Percentiles rank a stretch among this genome's conserved stretches.
Conservation (phyloP, 2,113 vertebrate species). For the Oryzias celebensis region DNA sequence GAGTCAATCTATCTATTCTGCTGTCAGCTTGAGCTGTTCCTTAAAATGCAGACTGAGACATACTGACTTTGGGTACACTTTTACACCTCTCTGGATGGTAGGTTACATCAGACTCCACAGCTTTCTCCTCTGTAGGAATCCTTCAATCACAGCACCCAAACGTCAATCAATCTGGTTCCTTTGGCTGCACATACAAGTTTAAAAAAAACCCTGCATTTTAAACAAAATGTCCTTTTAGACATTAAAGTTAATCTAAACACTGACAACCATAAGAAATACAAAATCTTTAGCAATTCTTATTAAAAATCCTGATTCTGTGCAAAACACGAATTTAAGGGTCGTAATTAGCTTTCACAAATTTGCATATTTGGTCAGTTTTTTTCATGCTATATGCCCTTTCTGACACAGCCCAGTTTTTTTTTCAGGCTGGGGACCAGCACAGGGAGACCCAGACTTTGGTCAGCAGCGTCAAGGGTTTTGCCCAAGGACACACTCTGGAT, state of each 20-base stretch:
- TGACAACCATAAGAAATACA: neutral
- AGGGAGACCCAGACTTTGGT: no score
- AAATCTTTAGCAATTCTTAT: no score
- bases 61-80: constrained; percentile 21
- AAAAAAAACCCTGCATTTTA: constrained; percentile 3
- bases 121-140: constrained; percentile 26
- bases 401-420: no score
- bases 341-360: no score
- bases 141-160: constrained; percentile 41
- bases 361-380: no score
- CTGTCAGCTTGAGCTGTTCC: no score
- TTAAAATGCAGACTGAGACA: constrained; percentile 6
- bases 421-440: no score
- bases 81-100: constrained; percentile 9
- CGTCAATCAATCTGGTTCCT: constrained; percentile 42
- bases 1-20: constrained; percentile 6
- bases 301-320: no score
- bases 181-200: constrained; percentile 14
- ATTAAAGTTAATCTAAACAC: neutral
- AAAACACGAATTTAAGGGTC: no score
- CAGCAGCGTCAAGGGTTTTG: no score
- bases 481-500: no score
- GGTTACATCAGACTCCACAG: constrained; percentile 26
- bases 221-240: neutral
- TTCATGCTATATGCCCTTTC: no score